Evolutionary conservation across 37 sponge, comb jelly and placozoan genomes (phyloP).

Genomic region (Halisarca cf. caerulea): DNA sequence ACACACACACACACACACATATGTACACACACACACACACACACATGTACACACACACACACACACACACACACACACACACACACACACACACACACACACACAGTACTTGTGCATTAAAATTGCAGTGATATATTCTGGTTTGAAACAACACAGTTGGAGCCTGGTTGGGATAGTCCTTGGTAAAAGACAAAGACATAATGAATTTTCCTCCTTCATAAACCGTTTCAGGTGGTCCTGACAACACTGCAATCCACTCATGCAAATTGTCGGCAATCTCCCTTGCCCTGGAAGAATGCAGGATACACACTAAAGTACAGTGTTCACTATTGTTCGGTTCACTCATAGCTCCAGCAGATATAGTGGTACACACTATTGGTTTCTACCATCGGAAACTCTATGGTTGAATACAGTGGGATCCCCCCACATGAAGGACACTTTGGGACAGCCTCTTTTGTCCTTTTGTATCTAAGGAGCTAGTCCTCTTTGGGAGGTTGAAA

Average conservation of each 20-base stretch:
- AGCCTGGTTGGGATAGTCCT: not conserved
- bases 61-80: slow-evolving; percentile 9
- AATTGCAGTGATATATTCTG: slow-evolving; percentile 20
- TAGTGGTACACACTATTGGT: no score
- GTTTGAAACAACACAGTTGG: slow-evolving; percentile 16
- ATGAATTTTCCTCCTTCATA: slow-evolving; percentile 26
- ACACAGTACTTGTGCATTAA: slow-evolving; percentile 1
- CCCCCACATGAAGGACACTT: no score
- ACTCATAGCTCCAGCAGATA: no score
- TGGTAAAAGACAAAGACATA: not conserved
- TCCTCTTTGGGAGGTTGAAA: no score
- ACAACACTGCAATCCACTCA: slow-evolving; percentile 29
- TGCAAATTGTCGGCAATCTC: not conserved
- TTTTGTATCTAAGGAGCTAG: no score
- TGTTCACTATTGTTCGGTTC: no score
- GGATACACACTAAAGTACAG: no score
- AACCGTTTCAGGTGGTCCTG: not conserved
- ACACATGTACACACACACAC: not conserved
- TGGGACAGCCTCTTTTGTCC: no score
- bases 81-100: not conserved
- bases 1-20: slow-evolving; percentile 19
- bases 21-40: not conserved
- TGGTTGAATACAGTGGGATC: no score
- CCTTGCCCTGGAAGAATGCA: not conserved
- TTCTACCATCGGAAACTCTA: no score